Conservation (phyloP, 1,140 invertebrate genomes). For the Planococcus citri region DNA sequence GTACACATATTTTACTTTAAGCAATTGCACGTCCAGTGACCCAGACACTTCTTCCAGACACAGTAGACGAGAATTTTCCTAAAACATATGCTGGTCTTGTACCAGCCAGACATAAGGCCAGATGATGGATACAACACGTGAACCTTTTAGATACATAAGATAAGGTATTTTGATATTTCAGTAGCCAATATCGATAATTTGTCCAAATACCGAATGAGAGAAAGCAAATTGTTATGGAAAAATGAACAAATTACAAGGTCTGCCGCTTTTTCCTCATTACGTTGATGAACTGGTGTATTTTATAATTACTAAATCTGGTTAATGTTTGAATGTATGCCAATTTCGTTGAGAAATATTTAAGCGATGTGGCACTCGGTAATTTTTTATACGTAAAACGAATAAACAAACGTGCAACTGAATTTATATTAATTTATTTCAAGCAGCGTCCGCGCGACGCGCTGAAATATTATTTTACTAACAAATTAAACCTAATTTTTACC, state of each 20-base stretch:
- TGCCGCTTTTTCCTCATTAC: conserved; percentile 1
- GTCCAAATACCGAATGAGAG: too few species aligned
- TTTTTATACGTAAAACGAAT: neutral
- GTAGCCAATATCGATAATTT: too few species aligned
- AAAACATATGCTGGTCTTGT: too few species aligned
- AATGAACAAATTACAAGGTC: neutral
- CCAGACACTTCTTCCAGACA: too few species aligned
- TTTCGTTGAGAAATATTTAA: neutral
- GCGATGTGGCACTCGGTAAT: neutral
- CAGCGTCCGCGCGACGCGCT: neutral
- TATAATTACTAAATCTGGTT: conserved; percentile 4
- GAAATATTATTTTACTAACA: neutral
- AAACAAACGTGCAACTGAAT: neutral
- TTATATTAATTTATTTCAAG: conserved; percentile 7
- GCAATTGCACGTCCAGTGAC: too few species aligned
- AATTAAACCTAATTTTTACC: conserved; percentile 3
- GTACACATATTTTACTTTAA: too few species aligned
- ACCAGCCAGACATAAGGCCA: too few species aligned
- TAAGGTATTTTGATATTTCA: too few species aligned
- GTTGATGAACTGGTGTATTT: neutral
- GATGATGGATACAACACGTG: too few species aligned
- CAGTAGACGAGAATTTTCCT: too few species aligned
- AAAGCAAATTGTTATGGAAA: too few species aligned
- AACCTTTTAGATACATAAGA: too few species aligned
- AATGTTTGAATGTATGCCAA: neutral